phyloP scores from a whole-genome alignment of 2,888 invertebrate genomes.

The Himalopsyche japonica region DNA sequence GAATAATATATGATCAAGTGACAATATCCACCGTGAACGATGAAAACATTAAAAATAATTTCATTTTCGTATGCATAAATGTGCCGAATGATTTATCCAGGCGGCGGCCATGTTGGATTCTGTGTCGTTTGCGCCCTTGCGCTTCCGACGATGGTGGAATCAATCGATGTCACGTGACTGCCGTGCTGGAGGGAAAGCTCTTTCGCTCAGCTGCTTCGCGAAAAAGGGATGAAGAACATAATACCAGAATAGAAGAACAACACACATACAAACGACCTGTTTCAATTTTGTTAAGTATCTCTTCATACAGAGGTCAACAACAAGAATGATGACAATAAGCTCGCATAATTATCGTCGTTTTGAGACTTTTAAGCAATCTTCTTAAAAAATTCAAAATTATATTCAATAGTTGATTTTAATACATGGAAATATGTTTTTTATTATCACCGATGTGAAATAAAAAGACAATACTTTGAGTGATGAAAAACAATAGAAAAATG shows the following conservation, averaged over 20 bases:
- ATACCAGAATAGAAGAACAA: not conserved
- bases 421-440: not conserved
- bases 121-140: conserved; percentile 35
- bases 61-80: not conserved
- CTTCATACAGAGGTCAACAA: not conserved
- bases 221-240: not conserved
- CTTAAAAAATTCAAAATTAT: not conserved
- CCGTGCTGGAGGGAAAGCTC: conserved; percentile 27
- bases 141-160: conserved; percentile 38
- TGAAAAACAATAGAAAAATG: not conserved
- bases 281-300: not conserved
- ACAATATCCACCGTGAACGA: not conserved
- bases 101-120: conserved; percentile 39
- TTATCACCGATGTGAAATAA: not conserved
- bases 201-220: conserved; percentile 28
- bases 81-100: not conserved
- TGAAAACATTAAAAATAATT: not conserved
- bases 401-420: not conserved
- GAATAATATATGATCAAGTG: not conserved
- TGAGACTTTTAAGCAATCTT: not conserved
- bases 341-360: not conserved
- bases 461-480: not conserved
- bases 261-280: not conserved
- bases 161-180: conserved; percentile 47
- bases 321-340: not conserved